Conservation (phyloP, 2,797 vertebrate genomes). For the Falco berigora region DNA sequence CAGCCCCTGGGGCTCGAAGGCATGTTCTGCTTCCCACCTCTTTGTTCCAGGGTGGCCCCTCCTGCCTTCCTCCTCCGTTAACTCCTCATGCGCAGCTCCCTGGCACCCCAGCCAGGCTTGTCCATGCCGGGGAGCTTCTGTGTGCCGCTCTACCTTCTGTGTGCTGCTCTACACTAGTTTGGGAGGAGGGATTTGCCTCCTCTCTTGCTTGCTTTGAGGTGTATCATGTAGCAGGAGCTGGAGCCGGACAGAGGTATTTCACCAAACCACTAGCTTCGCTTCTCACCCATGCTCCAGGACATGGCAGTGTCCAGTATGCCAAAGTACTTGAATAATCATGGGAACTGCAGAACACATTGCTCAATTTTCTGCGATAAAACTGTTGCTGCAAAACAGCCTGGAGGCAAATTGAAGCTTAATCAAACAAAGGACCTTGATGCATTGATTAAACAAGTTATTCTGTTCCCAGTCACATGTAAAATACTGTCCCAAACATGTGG, state of each 20-base stretch:
- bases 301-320: background rate
- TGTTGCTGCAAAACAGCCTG: slow-evolving; percentile 3
- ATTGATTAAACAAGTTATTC: slow-evolving; percentile 36
- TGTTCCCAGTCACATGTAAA: background rate
- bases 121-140: background rate
- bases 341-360: slow-evolving; percentile 21
- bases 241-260: background rate
- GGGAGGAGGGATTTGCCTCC: background rate
- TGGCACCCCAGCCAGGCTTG: background rate
- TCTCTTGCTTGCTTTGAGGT: background rate
- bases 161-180: background rate
- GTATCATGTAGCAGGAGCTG: background rate
- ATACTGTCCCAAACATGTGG: background rate
- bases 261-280: background rate
- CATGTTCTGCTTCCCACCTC: slow-evolving; percentile 60
- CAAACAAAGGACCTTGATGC: slow-evolving; percentile 32
- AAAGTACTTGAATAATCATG: background rate
- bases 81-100: slow-evolving; percentile 25
- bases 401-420: slow-evolving; percentile 27
- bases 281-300: background rate
- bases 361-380: slow-evolving; percentile 23
- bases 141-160: background rate
- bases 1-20: slow-evolving; percentile 55
- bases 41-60: slow-evolving; percentile 70
- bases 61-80: slow-evolving; percentile 42